Evolutionary conservation across 2,113 vertebrate species (phyloP), one percentile per base, ranked within the genome.

Genomic region (Phalacrocorax pelagicus): DNA sequence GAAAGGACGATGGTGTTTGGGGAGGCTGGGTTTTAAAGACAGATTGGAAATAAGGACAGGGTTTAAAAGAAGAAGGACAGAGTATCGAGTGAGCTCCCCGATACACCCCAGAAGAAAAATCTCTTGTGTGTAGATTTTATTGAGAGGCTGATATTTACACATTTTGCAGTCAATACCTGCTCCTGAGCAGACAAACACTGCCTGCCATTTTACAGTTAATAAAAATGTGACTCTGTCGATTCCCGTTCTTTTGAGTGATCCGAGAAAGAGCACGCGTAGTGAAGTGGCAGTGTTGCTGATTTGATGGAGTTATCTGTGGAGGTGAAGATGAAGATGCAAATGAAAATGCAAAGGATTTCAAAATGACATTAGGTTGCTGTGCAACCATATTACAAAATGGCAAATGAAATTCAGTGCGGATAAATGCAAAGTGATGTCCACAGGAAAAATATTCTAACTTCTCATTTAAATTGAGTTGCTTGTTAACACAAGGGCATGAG

Each of bases 361-460:
- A 81, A 94, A 93, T 85, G 24, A 32, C 59, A 85, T 88, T 90
- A 82, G 84, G 87, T 94, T 96, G 93, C 93, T 85, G 95, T 91
- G 91, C 94, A 96, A 92, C 89, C 55, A 2, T 71, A 38, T 87
- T 91, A 63, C 44, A 65, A 84, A 94, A 82, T 90, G 93, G 82
- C 85, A 82, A 67, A 79, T 92, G 66, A 74, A 93, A 82, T 88
- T 79, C 58, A 58, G 78, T 52, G 81, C 1, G 7, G 62, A 58
- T 95, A 82, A 95, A 95, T 73, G 66, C 66, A 66, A 82, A 92
- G 85, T 42, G 70, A 93, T 96, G 92, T 87, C 96, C 96, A 85
- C 17, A 10, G 81, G 74, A 95, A 81, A 83, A 73, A 85, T 91
- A 95, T n/a, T 90, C 71, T 20, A 8, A 88, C 78, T 92, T 87